These are phyloP conservation scores for Taenioides sp. DNA, from an alignment of 2,797 vertebrate species.

Conservation along the genomic window DNA sequence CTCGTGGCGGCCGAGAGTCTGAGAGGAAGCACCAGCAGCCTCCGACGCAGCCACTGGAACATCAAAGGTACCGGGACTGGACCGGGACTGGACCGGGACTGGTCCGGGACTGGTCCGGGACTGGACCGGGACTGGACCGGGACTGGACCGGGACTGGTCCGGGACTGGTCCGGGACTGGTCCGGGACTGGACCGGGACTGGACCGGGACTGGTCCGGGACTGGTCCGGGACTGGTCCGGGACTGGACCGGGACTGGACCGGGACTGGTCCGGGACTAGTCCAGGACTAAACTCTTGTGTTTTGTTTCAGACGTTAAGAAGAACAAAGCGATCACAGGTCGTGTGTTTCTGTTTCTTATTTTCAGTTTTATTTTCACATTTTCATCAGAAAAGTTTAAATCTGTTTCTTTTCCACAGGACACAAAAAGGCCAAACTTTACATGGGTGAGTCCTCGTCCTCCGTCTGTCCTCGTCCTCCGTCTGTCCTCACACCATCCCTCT, in stretches of 20 bases:
- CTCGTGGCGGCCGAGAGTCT: constrained; percentile 63
- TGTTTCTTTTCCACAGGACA: constrained; percentile 57
- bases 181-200: too few species aligned
- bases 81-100: not conserved
- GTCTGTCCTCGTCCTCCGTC: too few species aligned
- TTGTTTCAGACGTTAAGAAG: constrained; percentile 66
- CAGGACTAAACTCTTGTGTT: not conserved
- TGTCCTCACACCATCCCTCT: too few species aligned
- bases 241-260: too few species aligned
- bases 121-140: too few species aligned
- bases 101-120: too few species aligned
- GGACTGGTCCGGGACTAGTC: too few species aligned
- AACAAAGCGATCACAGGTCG: constrained; percentile 57
- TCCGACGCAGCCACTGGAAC: constrained; percentile 72
- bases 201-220: too few species aligned
- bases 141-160: too few species aligned
- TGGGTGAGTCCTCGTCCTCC: constrained; percentile 62
- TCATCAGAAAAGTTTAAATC: not conserved
- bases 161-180: too few species aligned
- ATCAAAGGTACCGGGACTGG: constrained; percentile 61
- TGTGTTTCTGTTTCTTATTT: not conserved
- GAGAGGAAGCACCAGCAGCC: constrained; percentile 47
- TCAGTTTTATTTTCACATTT: not conserved
- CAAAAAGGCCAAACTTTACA: constrained; percentile 73
- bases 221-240: too few species aligned